Conservation (phyloP, 2,113 vertebrate species). For the Varanus salvator region DNA sequence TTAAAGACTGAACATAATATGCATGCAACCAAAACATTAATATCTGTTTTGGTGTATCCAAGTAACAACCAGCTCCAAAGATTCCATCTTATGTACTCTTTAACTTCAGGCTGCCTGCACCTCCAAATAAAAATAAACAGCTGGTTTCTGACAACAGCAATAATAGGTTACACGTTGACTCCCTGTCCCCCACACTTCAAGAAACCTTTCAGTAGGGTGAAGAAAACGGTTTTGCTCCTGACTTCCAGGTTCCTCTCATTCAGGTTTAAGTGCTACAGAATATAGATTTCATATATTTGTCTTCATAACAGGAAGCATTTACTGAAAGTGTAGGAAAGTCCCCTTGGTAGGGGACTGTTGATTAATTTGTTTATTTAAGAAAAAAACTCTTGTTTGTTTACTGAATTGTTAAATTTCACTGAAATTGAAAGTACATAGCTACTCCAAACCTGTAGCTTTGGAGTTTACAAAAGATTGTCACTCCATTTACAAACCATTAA, state of each 20-base stretch:
- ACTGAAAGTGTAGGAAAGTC: slow-evolving; percentile 40
- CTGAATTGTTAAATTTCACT: slow-evolving; percentile 48
- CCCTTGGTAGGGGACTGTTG: slow-evolving; percentile 41
- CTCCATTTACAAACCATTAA: slow-evolving; percentile 70
- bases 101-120: rapidly evolving
- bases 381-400: slow-evolving; percentile 43
- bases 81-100: background rate
- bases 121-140: background rate
- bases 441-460: slow-evolving; percentile 56
- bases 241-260: background rate
- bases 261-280: slow-evolving; percentile 72
- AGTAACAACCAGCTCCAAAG: background rate
- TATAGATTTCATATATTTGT: slow-evolving; percentile 45
- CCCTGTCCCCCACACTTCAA: background rate
- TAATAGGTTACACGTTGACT: slow-evolving; percentile 17
- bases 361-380: slow-evolving; percentile 52
- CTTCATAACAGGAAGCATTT: slow-evolving; percentile 24
- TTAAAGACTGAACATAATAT: background rate
- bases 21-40: background rate
- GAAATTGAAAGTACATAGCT: slow-evolving; percentile 57
- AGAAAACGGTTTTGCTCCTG: background rate
- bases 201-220: slow-evolving; percentile 18
- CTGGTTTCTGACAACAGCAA: slow-evolving; percentile 49
- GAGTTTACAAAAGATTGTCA: slow-evolving; percentile 70
- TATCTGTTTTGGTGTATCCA: background rate